A percentile compares a stretch with the other conserved stretches of the same genome.
These are phyloP conservation scores for Drosophila buzzatii DNA, from an alignment of 2,888 invertebrate genomes.

Conservation along the genomic window DNA sequence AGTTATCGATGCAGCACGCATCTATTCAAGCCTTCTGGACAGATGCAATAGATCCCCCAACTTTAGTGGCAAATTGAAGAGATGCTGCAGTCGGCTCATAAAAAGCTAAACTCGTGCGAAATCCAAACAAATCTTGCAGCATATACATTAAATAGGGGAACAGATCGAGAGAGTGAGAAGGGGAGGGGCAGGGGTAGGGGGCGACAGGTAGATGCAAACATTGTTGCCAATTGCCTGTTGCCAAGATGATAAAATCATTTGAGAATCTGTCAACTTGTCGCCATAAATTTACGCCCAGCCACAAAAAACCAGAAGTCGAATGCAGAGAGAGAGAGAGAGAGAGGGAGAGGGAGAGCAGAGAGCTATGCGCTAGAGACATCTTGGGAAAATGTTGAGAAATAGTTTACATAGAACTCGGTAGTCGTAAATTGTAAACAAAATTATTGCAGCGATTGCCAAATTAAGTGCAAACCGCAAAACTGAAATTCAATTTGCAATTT, in stretches of 20 bases:
- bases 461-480: conserved; percentile 74
- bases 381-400: conserved; percentile 24
- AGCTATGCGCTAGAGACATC: conserved; percentile 4
- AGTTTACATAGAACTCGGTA: conserved; percentile 51
- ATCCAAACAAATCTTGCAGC: conserved; percentile 43
- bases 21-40: conserved; percentile 6
- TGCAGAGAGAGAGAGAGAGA: not conserved
- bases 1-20: conserved; percentile 31
- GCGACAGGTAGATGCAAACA: conserved; percentile 28
- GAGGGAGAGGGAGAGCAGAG: not conserved
- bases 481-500: conserved; percentile 73
- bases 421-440: conserved; percentile 80
- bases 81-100: conserved; percentile 22
- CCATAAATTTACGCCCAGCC: conserved; percentile 64
- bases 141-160: conserved; percentile 35
- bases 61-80: conserved; percentile 39
- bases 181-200: not conserved
- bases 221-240: conserved; percentile 61
- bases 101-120: conserved; percentile 35
- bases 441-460: conserved; percentile 79
- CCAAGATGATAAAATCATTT: conserved; percentile 73
- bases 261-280: conserved; percentile 77
- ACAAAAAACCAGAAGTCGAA: conserved; percentile 24
- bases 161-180: conserved; percentile 3
- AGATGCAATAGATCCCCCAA: conserved; percentile 50